These are phyloP conservation scores for Tautogolabrus adspersus DNA, from an alignment of 2,113 vertebrate species.

Conservation along the genomic window DNA sequence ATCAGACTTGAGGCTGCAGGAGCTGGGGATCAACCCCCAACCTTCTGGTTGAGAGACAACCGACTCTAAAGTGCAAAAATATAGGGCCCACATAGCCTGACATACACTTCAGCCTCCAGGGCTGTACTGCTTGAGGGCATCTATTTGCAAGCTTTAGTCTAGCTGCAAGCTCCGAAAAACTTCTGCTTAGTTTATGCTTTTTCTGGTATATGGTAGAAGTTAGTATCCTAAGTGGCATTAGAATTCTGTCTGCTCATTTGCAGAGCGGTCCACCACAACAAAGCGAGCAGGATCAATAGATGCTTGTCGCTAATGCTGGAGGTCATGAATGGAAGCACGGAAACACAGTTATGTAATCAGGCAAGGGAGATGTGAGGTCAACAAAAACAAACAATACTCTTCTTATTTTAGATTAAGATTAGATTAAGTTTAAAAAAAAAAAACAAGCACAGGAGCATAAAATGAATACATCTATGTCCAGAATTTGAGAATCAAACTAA, in stretches of 20 bases:
- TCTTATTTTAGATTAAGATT: too few species aligned
- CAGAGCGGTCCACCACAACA: conserved; percentile 43
- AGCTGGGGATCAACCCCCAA: too few species aligned
- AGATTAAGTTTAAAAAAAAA: too few species aligned
- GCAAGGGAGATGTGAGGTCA: conserved; percentile 48
- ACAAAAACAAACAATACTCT: conserved; percentile 3
- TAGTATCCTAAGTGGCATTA: conserved; percentile 23
- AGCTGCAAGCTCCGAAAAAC: too few species aligned
- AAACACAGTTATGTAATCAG: conserved; percentile 74
- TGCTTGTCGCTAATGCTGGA: conserved; percentile 62
- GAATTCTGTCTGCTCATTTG: conserved; percentile 42
- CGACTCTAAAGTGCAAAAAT: too few species aligned
- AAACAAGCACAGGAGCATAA: not conserved
- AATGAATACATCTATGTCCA: not conserved
- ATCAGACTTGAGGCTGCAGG: too few species aligned
- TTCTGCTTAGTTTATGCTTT: conserved; percentile 11
- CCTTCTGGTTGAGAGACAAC: too few species aligned
- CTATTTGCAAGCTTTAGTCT: too few species aligned
- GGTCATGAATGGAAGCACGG: conserved; percentile 71
- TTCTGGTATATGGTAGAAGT: not conserved
- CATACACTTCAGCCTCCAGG: too few species aligned
- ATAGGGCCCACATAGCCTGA: too few species aligned
- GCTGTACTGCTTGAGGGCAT: too few species aligned
- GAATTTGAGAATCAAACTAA: not conserved
- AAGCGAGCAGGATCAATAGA: conserved; percentile 66